Base-by-base conservation (phyloP, 2,113 vertebrate species). In the Montifringilla adamsi region DNA sequence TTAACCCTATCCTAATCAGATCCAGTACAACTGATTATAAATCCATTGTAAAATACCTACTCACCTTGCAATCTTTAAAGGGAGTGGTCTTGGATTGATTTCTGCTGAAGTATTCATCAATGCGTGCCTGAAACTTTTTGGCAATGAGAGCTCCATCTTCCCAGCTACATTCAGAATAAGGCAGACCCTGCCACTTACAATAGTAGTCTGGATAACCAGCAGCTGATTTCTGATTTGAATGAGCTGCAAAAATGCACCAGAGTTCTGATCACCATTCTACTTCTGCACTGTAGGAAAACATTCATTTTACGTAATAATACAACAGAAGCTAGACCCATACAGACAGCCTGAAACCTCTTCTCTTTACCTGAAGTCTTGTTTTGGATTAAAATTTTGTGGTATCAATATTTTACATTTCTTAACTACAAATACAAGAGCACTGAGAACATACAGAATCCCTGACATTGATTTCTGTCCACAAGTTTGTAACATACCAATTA, bases 91-190 rank as follows among this genome's bases (percentile, higher is more conserved):
- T 99, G 84, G 98, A 99, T 6, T 99, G 99, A 97, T 99, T 99
- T 93, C 99, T 98, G 95, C 98, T 98, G 78, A 99, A 99, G 96
- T 99, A 99, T 69, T 99, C 98, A 90, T 99, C 99, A 41, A 99
- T 99, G 74, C 98, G 97, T 62, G 98, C 97, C 96, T 99, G 99
- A 96, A 99, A 99, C 95, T 99, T 99, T 94, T 98, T 99, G 83
- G 98, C 97, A 83, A 99, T 99, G 76, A 99, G 99, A 77, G 98
- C 99, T 10, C 99, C 99, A 68, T 99, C 99, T 96, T 99, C 99
- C 99, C 99, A 99, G 97, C 99, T 99, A 95, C 99, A 99, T 70
- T 99, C 99, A 0, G 99, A 99, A 84, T 99, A 99, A 8, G 99
- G 98, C 69, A 99, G 98, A 62, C 99, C 99, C 81, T 99, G 99